Percentiles rank a stretch among this genome's conserved stretches.
phyloP scores from a whole-genome alignment of 2,797 vertebrate genomes.

The Momotus momota region DNA sequence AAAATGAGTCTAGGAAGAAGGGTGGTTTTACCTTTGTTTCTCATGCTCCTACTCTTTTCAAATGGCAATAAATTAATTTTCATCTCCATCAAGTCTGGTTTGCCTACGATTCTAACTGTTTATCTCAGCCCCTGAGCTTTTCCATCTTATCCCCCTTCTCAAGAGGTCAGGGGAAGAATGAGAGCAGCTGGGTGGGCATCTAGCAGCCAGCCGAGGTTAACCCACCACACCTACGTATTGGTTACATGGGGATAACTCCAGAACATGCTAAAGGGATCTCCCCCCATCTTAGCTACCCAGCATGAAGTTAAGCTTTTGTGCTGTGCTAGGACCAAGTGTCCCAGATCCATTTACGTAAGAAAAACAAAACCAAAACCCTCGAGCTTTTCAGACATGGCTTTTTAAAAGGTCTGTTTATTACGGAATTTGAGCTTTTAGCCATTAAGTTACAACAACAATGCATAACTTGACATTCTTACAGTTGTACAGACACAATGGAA shows the following conservation, averaged over 20 bases:
- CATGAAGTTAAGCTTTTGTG: not conserved
- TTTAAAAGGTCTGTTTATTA: slow-evolving; percentile 59
- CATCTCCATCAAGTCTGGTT: not conserved
- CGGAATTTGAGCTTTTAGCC: slow-evolving; percentile 22
- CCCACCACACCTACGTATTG: rapidly evolving
- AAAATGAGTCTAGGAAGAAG: not conserved
- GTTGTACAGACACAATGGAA: slow-evolving; percentile 57
- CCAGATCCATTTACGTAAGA: rapidly evolving
- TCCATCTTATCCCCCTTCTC: not conserved
- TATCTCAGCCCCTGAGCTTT: not conserved
- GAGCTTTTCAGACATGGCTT: not conserved
- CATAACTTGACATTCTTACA: slow-evolving; percentile 55
- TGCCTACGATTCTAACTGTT: not conserved
- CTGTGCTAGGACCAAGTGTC: not conserved
- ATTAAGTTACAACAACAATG: slow-evolving; percentile 63
- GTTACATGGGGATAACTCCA: rapidly evolving
- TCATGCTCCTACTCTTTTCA: not conserved
- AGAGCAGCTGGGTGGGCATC: not conserved
- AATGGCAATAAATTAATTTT: not conserved
- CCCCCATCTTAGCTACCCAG: not conserved
- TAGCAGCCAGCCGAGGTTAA: not conserved
- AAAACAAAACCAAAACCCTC: not conserved
- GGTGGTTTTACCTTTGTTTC: not conserved
- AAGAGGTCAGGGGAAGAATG: rapidly evolving
- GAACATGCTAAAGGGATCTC: not conserved